Evolutionary conservation across 2,797 vertebrate species (phyloP).

Genomic region (Graptemys geographica): DNA sequence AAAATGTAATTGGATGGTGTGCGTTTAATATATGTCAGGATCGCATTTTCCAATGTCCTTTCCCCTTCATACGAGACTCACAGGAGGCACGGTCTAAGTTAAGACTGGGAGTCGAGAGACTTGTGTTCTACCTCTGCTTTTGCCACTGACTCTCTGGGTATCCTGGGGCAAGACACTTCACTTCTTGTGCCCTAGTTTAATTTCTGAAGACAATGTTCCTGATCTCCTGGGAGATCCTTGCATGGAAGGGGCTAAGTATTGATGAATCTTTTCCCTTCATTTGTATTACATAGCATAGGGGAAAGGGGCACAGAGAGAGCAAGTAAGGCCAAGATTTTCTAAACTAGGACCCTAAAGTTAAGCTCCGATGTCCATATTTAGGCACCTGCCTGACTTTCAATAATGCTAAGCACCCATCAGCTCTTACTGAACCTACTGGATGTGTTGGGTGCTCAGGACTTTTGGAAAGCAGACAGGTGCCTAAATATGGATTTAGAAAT

Average conservation of each 20-base stretch:
- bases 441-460: neutral
- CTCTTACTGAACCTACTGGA: neutral
- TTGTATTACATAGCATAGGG: conserved; percentile 47
- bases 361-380: conserved; percentile 16
- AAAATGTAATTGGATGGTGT: neutral
- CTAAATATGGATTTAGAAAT: neutral
- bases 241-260: conserved; percentile 54
- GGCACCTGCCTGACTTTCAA: conserved; percentile 42
- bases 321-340: conserved; percentile 50
- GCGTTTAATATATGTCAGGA: neutral
- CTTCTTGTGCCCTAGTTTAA: neutral
- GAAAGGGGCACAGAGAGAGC: conserved; percentile 20
- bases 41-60: neutral
- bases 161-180: neutral
- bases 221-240: conserved; percentile 24
- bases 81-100: neutral
- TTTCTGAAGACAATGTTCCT: neutral
- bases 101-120: neutral
- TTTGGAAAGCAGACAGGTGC: rapidly evolving
- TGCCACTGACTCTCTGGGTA: conserved; percentile 18
- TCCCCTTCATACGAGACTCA: neutral
- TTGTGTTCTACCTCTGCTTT: conserved; percentile 14
- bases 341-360: conserved; percentile 8
- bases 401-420: neutral
- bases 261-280: conserved; percentile 23